phyloP scores from a whole-genome alignment of 2,888 invertebrate genomes.

The Caenorhabditis plicata region DNA sequence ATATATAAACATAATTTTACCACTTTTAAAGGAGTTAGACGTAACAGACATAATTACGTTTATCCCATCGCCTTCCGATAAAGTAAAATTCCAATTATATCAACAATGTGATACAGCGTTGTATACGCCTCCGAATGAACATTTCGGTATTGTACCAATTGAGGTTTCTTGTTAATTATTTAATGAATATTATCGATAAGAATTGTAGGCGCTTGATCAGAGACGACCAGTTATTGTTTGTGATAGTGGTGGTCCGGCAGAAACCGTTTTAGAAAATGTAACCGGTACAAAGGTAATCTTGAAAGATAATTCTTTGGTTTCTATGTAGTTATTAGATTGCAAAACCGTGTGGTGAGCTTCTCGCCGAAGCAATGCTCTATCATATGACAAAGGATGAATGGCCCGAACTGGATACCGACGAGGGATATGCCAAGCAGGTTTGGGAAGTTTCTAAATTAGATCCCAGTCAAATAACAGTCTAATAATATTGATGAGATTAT shows the following conservation, averaged over 20 bases:
- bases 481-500: slow-evolving; percentile 45
- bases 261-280: slow-evolving; percentile 75
- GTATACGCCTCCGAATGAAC: slow-evolving; percentile 95
- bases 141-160: slow-evolving; percentile 97
- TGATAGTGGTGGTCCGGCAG: slow-evolving; percentile 91
- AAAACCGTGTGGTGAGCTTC: slow-evolving; percentile 53
- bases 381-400: slow-evolving; percentile 60
- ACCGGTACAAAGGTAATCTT: slow-evolving; percentile 67
- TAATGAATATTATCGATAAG: background rate
- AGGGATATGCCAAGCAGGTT: slow-evolving; percentile 57
- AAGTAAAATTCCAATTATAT: slow-evolving; percentile 67
- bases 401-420: slow-evolving; percentile 60
- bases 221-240: slow-evolving; percentile 91
- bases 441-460: slow-evolving; percentile 43
- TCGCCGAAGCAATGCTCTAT: slow-evolving; percentile 60
- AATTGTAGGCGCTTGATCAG: slow-evolving; percentile 80
- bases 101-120: slow-evolving; percentile 69
- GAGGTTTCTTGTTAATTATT: slow-evolving; percentile 70
- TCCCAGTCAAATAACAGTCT: slow-evolving; percentile 53
- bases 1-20: background rate
- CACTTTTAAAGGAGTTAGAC: slow-evolving; percentile 48
- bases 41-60: slow-evolving; percentile 67
- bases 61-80: slow-evolving; percentile 67
- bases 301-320: slow-evolving; percentile 19
- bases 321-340: slow-evolving; percentile 41